These are phyloP conservation scores for Chamaetylas fuelleborni DNA, from an alignment of 2,113 vertebrate species.

Conservation along the genomic window DNA sequence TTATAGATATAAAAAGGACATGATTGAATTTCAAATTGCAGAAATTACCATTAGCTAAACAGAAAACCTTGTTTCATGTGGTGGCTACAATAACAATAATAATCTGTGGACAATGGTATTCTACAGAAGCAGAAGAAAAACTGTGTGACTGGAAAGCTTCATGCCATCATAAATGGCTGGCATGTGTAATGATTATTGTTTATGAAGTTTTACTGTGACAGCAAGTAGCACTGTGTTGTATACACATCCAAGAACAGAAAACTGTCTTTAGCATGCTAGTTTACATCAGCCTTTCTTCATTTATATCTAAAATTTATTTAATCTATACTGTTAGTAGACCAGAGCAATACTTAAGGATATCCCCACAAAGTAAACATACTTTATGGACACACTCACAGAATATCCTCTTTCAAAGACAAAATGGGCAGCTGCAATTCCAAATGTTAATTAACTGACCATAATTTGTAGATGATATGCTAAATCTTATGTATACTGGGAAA, in stretches of 20 bases:
- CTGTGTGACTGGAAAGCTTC: not conserved
- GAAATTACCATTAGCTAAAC: not conserved
- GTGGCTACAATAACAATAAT: not conserved
- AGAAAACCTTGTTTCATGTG: not conserved
- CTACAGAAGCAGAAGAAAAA: not conserved
- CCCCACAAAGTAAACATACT: not conserved
- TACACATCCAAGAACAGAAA: not conserved
- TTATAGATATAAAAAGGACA: not conserved
- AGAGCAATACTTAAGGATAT: not conserved
- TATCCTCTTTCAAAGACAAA: not conserved
- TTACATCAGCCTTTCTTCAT: not conserved
- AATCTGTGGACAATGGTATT: not conserved
- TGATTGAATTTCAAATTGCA: not conserved
- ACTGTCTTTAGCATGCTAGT: not conserved
- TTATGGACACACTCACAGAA: not conserved
- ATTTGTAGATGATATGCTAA: not conserved
- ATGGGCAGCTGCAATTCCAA: not conserved
- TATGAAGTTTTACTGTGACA: not conserved
- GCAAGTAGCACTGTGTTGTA: not conserved
- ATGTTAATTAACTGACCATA: not conserved
- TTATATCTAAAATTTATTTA: constrained; percentile 3
- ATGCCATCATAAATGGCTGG: not conserved
- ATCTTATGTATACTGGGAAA: not conserved
- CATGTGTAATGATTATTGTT: not conserved
- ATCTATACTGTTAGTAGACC: not conserved